These are phyloP conservation scores for Tryphoninae sp. DNA, from an alignment of 2,888 invertebrate genomes.

Conservation along the genomic window DNA sequence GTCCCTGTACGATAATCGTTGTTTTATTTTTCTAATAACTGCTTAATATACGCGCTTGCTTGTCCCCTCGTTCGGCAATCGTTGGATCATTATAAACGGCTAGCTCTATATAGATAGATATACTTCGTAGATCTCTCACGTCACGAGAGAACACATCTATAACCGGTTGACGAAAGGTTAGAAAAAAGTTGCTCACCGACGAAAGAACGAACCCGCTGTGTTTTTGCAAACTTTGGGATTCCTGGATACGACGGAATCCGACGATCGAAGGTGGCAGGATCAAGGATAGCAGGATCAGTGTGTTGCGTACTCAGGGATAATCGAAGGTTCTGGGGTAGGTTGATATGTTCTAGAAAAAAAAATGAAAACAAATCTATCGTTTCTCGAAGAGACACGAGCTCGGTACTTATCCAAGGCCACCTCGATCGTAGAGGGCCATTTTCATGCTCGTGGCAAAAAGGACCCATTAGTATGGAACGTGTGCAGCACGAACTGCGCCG, in stretches of 20 bases:
- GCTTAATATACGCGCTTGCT: constrained; percentile 56
- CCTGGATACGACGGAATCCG: neutral
- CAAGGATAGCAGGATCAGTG: too few species aligned
- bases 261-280: neutral
- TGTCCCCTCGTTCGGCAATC: constrained; percentile 35
- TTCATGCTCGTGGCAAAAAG: neutral
- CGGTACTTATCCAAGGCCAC: too few species aligned
- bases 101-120: constrained; percentile 36
- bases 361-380: too few species aligned
- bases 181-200: constrained; percentile 48
- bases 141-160: constrained; percentile 23
- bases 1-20: constrained; percentile 40
- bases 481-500: neutral
- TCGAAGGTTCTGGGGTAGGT: too few species aligned
- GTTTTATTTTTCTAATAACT: constrained; percentile 63
- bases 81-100: constrained; percentile 43
- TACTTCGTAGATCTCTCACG: constrained; percentile 42
- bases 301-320: too few species aligned
- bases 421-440: neutral
- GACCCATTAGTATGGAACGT: neutral
- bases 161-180: constrained; percentile 55
- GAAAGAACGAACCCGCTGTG: constrained; percentile 12
- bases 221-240: constrained; percentile 36
- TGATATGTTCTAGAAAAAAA: too few species aligned
- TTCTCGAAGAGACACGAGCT: too few species aligned